Evolutionary conservation across 2,113 vertebrate species (phyloP).

Genomic region (Eolophus roseicapilla): DNA sequence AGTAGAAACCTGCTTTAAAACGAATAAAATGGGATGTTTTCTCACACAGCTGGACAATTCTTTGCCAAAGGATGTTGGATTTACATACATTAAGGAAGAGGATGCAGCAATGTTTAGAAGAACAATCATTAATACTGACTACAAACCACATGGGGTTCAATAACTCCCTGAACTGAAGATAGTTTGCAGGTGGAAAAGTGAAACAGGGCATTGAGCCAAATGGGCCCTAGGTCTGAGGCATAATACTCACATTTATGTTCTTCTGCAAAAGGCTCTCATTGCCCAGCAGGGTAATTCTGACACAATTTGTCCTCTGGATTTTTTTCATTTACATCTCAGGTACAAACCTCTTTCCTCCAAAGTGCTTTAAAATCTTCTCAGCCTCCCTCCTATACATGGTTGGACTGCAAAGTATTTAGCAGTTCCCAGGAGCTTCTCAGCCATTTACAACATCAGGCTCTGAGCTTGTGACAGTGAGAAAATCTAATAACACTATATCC

Average conservation of each 20-base stretch:
- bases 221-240: neutral
- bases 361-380: slow-evolving; percentile 58
- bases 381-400: neutral
- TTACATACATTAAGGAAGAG: neutral
- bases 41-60: neutral
- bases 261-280: neutral
- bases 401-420: neutral
- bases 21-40: neutral
- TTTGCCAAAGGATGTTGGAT: neutral
- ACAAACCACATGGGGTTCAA: neutral
- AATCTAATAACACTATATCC: slow-evolving; percentile 48
- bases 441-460: slow-evolving; percentile 14
- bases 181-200: neutral
- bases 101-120: neutral
- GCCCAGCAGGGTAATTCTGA: neutral
- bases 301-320: neutral
- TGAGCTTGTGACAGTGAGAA: slow-evolving; percentile 29
- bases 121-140: neutral
- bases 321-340: neutral
- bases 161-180: neutral
- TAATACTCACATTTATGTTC: neutral
- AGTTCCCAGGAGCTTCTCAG: slow-evolving; percentile 30
- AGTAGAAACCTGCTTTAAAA: neutral
- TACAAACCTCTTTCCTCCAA: neutral
- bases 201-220: neutral